Conservation (phyloP, 1,140 invertebrate species). For the Dysdera silvatica region DNA sequence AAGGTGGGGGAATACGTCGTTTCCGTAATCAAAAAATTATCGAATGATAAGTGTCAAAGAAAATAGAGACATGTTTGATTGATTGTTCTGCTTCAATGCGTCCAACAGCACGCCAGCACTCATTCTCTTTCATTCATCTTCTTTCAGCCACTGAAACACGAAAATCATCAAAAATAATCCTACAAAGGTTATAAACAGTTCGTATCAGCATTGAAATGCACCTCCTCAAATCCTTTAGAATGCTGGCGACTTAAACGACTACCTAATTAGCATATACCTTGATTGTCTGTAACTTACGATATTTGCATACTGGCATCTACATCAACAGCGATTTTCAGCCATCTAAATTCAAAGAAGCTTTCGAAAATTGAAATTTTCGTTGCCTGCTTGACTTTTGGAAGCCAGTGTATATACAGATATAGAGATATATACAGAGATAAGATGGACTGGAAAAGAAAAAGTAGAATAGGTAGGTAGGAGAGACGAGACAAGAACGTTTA, state of each 20-base stretch:
- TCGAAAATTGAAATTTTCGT: no score
- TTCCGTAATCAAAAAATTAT: not conserved
- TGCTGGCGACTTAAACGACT: not conserved
- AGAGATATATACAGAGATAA: no score
- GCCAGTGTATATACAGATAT: no score
- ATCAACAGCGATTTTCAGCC: not conserved
- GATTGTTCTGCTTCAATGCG: not conserved
- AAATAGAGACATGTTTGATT: not conserved
- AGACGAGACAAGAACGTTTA: no score
- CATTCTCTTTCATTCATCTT: not conserved
- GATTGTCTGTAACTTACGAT: not conserved
- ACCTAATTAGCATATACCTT: no score
- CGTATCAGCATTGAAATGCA: not conserved
- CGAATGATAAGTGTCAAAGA: not conserved
- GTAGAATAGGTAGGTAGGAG: no score
- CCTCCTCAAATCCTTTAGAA: no score
- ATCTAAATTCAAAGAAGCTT: not conserved
- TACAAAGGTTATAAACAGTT: not conserved
- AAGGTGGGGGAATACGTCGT: no score
- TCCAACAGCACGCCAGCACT: not conserved
- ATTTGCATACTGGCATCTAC: not conserved
- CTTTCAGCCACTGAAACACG: no score
- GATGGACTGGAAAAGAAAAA: no score
- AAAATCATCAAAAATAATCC: not conserved
- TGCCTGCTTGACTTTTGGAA: no score